A percentile compares a stretch with the other conserved stretches of the same genome.
Evolutionary conservation across 2,888 invertebrate species (phyloP).

Genomic region (Leptinotarsa juncta): DNA sequence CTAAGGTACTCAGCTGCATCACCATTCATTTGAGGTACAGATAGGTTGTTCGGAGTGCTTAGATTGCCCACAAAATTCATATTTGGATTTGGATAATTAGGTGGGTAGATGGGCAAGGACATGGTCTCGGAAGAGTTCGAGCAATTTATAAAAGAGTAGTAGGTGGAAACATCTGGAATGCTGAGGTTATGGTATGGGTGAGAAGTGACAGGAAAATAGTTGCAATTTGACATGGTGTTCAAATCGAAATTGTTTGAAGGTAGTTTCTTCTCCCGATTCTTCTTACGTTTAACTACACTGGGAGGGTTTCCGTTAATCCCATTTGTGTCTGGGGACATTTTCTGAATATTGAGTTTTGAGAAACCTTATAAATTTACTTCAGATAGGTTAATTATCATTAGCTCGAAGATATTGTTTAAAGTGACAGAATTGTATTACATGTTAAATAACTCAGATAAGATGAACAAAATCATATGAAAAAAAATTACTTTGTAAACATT

Average conservation of each 20-base stretch:
- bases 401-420: background rate
- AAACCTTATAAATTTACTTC: background rate
- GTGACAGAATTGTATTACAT: background rate
- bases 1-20: slow-evolving; percentile 70
- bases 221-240: slow-evolving; percentile 54
- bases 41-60: slow-evolving; percentile 50
- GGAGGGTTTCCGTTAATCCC: slow-evolving; percentile 61
- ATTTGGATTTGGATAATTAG: slow-evolving; percentile 64
- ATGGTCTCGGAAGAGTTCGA: slow-evolving; percentile 70
- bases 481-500: background rate
- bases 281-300: slow-evolving; percentile 63
- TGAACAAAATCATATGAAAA: slow-evolving; percentile 6
- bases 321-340: slow-evolving; percentile 62
- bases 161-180: slow-evolving; percentile 55
- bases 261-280: slow-evolving; percentile 59
- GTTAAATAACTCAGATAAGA: slow-evolving; percentile 11
- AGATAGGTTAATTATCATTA: background rate
- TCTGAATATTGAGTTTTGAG: background rate
- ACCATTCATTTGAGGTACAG: slow-evolving; percentile 37
- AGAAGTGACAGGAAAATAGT: slow-evolving; percentile 53
- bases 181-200: slow-evolving; percentile 51
- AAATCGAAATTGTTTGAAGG: slow-evolving; percentile 51
- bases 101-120: slow-evolving; percentile 74
- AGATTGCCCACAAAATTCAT: slow-evolving; percentile 49
- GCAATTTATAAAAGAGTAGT: slow-evolving; percentile 58